These are phyloP conservation scores for Drosophila tanythrix DNA, from an alignment of 2,888 invertebrate species.

Conservation along the genomic window DNA sequence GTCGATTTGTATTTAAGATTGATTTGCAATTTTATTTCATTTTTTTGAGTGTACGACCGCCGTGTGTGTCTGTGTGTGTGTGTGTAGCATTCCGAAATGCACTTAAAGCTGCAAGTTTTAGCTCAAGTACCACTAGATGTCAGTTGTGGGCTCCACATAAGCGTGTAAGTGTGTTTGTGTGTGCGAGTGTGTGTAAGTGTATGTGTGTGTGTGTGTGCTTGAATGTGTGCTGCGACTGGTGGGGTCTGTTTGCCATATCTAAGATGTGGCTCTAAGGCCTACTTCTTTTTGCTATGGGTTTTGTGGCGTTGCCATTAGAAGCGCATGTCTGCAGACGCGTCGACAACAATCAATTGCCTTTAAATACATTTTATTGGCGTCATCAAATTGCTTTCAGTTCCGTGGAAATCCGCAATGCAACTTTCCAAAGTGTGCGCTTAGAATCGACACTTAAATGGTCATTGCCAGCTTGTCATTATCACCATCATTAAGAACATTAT, in stretches of 20 bases:
- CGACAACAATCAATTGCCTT: slow-evolving; percentile 78
- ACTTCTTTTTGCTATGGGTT: slow-evolving; percentile 21
- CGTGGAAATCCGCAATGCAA: slow-evolving; percentile 73
- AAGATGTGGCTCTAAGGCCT: slow-evolving; percentile 34
- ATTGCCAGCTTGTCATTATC: slow-evolving; percentile 45
- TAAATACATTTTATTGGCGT: slow-evolving; percentile 80
- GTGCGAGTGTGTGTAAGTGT: background rate
- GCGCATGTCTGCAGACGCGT: slow-evolving; percentile 69
- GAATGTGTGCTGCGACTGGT: slow-evolving; percentile 52
- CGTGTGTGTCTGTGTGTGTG: slow-evolving; percentile 24
- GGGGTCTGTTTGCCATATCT: slow-evolving; percentile 47
- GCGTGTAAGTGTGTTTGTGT: slow-evolving; percentile 11
- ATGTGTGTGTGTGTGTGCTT: slow-evolving; percentile 20
- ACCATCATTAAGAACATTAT: slow-evolving; percentile 26
- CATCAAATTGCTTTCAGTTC: slow-evolving; percentile 77
- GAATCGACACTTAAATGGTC: slow-evolving; percentile 72
- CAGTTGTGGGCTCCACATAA: slow-evolving; percentile 62
- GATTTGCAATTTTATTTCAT: background rate
- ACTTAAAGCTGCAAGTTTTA: slow-evolving; percentile 75
- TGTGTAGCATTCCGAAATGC: slow-evolving; percentile 66
- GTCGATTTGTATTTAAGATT: background rate
- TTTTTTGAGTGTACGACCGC: slow-evolving; percentile 4
- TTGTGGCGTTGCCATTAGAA: slow-evolving; percentile 62
- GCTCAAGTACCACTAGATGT: slow-evolving; percentile 77
- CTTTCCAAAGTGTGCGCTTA: slow-evolving; percentile 70